These are phyloP conservation scores for Pristionchus arcanus DNA, from an alignment of 2,888 invertebrate species.

Conservation along the genomic window DNA sequence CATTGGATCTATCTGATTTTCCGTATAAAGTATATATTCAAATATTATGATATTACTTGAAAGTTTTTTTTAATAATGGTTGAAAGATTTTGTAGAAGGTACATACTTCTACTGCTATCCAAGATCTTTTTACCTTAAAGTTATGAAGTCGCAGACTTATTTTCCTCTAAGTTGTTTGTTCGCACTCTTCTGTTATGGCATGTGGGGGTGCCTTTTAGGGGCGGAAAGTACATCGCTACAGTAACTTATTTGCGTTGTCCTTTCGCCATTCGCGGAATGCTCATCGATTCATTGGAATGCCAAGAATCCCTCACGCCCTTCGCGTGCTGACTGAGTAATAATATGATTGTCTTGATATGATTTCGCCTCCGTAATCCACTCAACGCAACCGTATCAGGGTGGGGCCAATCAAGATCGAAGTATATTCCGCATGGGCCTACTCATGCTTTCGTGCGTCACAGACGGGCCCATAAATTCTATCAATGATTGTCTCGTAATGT, in stretches of 20 bases:
- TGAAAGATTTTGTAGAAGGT: no score
- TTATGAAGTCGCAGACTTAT: no score
- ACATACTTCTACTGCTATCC: no score
- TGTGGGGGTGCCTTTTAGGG: background rate
- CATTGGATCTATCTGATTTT: no score
- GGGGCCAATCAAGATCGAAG: constrained; percentile 20
- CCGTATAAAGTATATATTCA: no score
- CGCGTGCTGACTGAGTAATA: background rate
- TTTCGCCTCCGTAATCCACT: background rate
- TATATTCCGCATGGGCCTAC: background rate
- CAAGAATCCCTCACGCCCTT: background rate
- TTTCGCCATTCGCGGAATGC: background rate
- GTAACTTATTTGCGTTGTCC: background rate
- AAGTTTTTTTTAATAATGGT: no score
- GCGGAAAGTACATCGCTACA: background rate
- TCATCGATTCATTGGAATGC: background rate
- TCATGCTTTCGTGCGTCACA: constrained; percentile 11
- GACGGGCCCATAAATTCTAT: background rate
- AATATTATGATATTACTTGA: no score
- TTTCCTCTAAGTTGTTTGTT: no score
- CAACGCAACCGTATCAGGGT: constrained; percentile 2
- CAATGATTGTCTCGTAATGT: no score
- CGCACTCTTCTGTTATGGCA: background rate
- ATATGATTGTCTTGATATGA: background rate
- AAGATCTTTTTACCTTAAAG: no score